Evolutionary conservation across 2,888 invertebrate species (phyloP).

Genomic region (Sphecodes monilicornis): DNA sequence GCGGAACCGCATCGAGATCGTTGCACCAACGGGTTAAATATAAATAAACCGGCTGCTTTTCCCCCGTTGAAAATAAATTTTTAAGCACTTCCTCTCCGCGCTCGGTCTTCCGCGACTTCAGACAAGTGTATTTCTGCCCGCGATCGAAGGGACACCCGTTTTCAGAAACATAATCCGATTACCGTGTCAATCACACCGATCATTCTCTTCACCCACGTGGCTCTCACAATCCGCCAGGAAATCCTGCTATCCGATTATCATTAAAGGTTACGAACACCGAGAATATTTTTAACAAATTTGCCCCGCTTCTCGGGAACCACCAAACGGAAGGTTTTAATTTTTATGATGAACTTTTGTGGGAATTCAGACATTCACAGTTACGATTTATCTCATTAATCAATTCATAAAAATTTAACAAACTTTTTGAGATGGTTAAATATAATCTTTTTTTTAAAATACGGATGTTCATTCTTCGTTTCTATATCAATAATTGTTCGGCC

Average conservation of each 20-base stretch:
- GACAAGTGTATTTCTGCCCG: slow-evolving; percentile 11
- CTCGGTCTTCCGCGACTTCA: slow-evolving; percentile 27
- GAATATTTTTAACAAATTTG: not conserved
- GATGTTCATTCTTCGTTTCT: too few relatives aligned
- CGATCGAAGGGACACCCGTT: slow-evolving; percentile 33
- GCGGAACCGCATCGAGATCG: slow-evolving; percentile 25
- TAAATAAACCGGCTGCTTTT: slow-evolving; percentile 46
- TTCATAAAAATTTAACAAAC: too few relatives aligned
- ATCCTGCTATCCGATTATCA: not conserved
- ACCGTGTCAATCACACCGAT: slow-evolving; percentile 42
- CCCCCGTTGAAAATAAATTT: slow-evolving; percentile 36
- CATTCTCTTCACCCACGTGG: slow-evolving; percentile 22
- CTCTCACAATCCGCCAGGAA: not conserved
- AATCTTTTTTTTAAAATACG: too few relatives aligned
- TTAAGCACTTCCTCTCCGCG: slow-evolving; percentile 41
- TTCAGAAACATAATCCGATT: slow-evolving; percentile 40
- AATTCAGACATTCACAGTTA: too few relatives aligned
- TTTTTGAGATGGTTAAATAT: too few relatives aligned
- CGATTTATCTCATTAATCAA: too few relatives aligned
- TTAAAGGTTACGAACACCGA: not conserved
- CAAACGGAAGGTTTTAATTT: not conserved
- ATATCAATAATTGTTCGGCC: too few relatives aligned
- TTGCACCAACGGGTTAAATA: slow-evolving; percentile 51
- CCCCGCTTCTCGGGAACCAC: not conserved
- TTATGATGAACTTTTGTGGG: not conserved